Evolutionary conservation across 2,888 invertebrate species (phyloP).

Genomic region (Eupelmus urozonus): DNA sequence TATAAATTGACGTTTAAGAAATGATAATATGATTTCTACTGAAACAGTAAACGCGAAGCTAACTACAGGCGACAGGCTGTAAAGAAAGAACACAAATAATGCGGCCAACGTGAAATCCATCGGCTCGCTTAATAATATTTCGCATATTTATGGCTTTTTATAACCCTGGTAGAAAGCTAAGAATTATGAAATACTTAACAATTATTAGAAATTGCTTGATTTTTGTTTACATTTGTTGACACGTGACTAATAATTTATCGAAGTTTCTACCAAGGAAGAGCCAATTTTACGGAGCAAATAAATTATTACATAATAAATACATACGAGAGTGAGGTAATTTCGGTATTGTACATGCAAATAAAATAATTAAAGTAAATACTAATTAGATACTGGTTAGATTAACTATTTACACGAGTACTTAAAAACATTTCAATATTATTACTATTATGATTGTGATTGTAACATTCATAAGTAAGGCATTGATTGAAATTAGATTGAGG

Average conservation of each 20-base stretch:
- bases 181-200: too few relatives aligned
- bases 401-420: slow-evolving; percentile 4
- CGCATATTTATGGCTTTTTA: slow-evolving; percentile 18
- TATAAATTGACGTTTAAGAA: neutral
- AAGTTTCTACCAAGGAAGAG: too few relatives aligned
- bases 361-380: slow-evolving; percentile 13
- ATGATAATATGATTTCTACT: slow-evolving; percentile 25
- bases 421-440: neutral
- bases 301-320: slow-evolving; percentile 20
- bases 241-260: too few relatives aligned
- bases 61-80: slow-evolving; percentile 84
- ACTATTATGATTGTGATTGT: slow-evolving; percentile 8
- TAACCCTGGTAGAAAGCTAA: too few relatives aligned
- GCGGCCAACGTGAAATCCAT: slow-evolving; percentile 61
- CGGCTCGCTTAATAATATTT: slow-evolving; percentile 65
- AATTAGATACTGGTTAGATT: slow-evolving; percentile 20
- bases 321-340: slow-evolving; percentile 21
- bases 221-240: too few relatives aligned
- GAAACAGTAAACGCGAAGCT: slow-evolving; percentile 66
- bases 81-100: slow-evolving; percentile 61
- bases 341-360: slow-evolving; percentile 31
- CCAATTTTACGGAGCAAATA: neutral
- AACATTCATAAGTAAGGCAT: slow-evolving; percentile 10
- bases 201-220: too few relatives aligned
- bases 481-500: slow-evolving; percentile 5